These are phyloP conservation scores for Anisognathus igniventris DNA, from an alignment of 2,797 vertebrate species.

Conservation along the genomic window DNA sequence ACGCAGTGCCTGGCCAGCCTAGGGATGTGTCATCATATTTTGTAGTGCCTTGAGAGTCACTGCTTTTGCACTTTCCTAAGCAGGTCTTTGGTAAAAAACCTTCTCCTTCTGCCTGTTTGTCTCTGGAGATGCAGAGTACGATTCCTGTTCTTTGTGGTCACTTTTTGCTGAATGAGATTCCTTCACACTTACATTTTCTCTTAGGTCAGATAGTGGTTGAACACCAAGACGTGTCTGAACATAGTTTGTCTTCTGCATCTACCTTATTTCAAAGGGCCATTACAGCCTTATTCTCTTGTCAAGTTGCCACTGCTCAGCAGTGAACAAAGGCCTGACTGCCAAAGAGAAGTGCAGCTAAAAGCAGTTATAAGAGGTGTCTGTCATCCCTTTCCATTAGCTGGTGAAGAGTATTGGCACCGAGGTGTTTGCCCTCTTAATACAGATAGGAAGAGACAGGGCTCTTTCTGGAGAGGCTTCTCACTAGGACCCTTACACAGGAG, in stretches of 20 bases:
- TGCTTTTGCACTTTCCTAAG: neutral
- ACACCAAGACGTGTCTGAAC: neutral
- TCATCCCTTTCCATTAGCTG: neutral
- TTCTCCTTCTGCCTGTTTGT: neutral
- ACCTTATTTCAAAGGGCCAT: neutral
- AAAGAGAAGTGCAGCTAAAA: neutral
- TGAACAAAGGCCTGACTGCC: neutral
- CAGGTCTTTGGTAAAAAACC: neutral
- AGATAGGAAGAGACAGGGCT: neutral
- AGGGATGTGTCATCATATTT: neutral
- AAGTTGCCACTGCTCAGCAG: neutral
- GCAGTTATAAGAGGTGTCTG: neutral
- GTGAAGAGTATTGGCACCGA: neutral
- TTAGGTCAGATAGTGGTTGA: neutral
- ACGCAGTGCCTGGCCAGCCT: neutral
- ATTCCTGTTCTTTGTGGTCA: neutral
- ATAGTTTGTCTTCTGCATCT: neutral
- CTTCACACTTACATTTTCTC: neutral
- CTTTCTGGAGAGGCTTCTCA: neutral
- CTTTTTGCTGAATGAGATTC: neutral
- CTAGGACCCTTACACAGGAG: neutral
- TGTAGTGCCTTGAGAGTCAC: neutral
- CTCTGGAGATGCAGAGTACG: neutral
- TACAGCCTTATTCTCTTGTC: neutral
- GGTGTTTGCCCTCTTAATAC: neutral